Percentiles rank a stretch among this genome's conserved stretches.
Evolutionary conservation across 2,113 vertebrate species (phyloP).

Genomic region (Accipiter virgatus): DNA sequence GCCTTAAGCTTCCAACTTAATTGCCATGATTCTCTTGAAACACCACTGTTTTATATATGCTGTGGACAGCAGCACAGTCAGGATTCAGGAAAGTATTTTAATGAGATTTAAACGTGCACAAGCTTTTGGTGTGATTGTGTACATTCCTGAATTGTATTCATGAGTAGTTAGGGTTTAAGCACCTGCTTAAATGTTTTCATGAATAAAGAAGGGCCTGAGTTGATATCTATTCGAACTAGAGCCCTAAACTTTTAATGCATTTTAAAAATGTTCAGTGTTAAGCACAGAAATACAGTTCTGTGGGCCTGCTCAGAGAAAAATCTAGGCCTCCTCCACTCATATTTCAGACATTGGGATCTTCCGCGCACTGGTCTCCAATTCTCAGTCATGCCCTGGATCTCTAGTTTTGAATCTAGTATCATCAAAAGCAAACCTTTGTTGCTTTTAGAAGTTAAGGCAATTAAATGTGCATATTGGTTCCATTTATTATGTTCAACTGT

Average conservation of each 20-base stretch:
- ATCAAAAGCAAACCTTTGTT: background rate
- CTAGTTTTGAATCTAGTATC: background rate
- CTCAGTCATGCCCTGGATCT: background rate
- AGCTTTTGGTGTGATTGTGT: background rate
- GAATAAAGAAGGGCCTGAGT: background rate
- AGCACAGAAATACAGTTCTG: background rate
- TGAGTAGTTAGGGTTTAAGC: background rate
- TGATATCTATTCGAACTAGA: background rate
- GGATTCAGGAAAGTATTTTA: background rate
- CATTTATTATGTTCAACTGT: slow-evolving; percentile 35
- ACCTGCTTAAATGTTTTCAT: background rate
- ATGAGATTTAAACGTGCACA: background rate
- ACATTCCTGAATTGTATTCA: background rate
- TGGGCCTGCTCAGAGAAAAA: background rate
- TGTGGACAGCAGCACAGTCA: background rate
- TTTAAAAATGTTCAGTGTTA: background rate
- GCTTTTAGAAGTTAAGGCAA: background rate
- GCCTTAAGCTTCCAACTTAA: background rate
- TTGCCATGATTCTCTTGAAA: background rate
- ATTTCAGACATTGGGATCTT: background rate
- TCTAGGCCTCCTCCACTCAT: background rate
- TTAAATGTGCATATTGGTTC: slow-evolving; percentile 18
- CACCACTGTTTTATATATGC: background rate
- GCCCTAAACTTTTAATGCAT: background rate
- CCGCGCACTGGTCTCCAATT: background rate